Base-by-base conservation (phyloP, 2,113 vertebrate species). In the Opisthocomus hoazin region DNA sequence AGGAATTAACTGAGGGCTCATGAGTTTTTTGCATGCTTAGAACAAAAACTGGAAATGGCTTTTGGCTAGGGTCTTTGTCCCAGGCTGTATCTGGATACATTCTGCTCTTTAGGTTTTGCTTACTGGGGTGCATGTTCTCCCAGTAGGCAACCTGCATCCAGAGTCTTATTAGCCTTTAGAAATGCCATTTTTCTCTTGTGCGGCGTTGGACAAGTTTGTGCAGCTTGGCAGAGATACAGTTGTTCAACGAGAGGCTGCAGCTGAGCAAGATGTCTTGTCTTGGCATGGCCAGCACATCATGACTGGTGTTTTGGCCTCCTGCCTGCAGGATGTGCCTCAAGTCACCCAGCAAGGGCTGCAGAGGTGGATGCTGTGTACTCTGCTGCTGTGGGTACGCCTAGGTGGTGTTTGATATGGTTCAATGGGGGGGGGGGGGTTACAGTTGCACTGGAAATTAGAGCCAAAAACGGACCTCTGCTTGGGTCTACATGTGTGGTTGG, bases 171-270 rank as follows among this genome's bases (percentile, higher is more conserved):
- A 93, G 92, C 60, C 68, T 89, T 93, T 71, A 63, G 64, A 94
- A 96, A 93, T 84, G 82, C 64, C 88, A 75, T 93, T 53, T 95
- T 92, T 89, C 88, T 96, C 90, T 77, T 71, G 64, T 48, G 69
- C 39, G 18, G 86, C 0, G 0, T 45, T 92, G 90, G 90, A 84
- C n/a, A 78, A 94, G 65, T 87, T 92, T 94, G 83, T 82, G 83
- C 45, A 75, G 80, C 69, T 95, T 96, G 96, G 94, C 96, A 93
- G 86, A 92, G 89, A 41, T 41, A 89, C 57, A 82, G 70, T 57
- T 92, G 81, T 89, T 96, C 88, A 95, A 86, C 88, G 89, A 92
- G 90, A 94, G 80, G 65, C 80, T 94, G 94, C 92, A 95, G 88
- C 86, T 90, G 92, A 93, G 93, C 92, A 93, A 91, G 91, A 93